Evolutionary conservation across 1,140 invertebrate genomes (phyloP).

Genomic region (Zophobas morio): DNA sequence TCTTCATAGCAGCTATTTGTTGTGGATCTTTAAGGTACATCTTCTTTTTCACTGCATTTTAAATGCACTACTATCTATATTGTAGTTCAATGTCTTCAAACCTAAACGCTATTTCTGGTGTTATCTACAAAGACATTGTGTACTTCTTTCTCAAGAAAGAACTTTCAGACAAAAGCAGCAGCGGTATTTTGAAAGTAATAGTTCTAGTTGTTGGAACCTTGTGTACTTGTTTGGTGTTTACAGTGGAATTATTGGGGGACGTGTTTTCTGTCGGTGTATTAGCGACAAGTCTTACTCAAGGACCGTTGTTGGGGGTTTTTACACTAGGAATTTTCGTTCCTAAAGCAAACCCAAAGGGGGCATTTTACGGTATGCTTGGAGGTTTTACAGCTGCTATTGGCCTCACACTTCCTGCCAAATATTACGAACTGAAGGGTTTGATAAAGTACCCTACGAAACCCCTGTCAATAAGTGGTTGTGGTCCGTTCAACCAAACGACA

Average conservation of each 20-base stretch:
- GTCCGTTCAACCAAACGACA: too few relatives aligned
- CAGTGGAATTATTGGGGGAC: constrained; percentile 73
- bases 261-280: constrained; percentile 75
- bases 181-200: too few relatives aligned
- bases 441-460: too few relatives aligned
- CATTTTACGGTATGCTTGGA: constrained; percentile 54
- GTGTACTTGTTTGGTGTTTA: constrained; percentile 71
- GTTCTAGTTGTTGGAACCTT: too few relatives aligned
- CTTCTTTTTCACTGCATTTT: background rate
- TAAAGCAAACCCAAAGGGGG: constrained; percentile 70
- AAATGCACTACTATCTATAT: background rate
- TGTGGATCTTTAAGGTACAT: constrained; percentile 77
- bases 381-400: constrained; percentile 43
- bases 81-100: constrained; percentile 77
- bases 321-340: constrained; percentile 79
- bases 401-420: too few relatives aligned
- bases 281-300: constrained; percentile 75
- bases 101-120: constrained; percentile 74
- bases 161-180: too few relatives aligned
- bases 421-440: too few relatives aligned
- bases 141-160: too few relatives aligned
- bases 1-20: constrained; percentile 78
- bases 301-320: constrained; percentile 79
- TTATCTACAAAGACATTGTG: too few relatives aligned
- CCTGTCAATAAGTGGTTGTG: too few relatives aligned